Evolutionary conservation across 1,140 invertebrate genomes (phyloP).

Genomic region (Philaenus spumarius): DNA sequence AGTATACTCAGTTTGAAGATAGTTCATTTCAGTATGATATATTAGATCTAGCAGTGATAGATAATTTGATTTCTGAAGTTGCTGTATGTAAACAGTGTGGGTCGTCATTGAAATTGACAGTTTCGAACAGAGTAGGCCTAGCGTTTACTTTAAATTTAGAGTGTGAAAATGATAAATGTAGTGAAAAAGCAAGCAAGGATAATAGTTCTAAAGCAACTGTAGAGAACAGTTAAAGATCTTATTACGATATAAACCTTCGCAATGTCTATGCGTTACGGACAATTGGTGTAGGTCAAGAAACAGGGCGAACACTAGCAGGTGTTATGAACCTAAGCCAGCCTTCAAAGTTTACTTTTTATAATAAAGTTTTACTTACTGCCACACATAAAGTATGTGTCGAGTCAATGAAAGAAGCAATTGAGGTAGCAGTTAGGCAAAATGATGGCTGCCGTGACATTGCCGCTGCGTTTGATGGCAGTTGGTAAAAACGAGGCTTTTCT

Average conservation of each 20-base stretch:
- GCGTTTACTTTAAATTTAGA: not conserved
- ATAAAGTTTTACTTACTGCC: constrained; percentile 44
- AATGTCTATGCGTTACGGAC: not conserved
- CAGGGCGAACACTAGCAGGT: not conserved
- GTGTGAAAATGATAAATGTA: not conserved
- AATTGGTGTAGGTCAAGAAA: not conserved
- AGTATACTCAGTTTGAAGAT: not conserved
- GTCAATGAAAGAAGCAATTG: constrained; percentile 37
- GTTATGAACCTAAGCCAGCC: not conserved
- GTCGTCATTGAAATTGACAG: not conserved
- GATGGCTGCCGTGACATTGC: not conserved
- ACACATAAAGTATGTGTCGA: constrained; percentile 57
- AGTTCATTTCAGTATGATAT: constrained; percentile 10
- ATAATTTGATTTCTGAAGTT: not conserved
- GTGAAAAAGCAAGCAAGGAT: not conserved
- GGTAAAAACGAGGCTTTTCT: not conserved
- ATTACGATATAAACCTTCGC: not conserved
- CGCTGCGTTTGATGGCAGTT: constrained; percentile 2
- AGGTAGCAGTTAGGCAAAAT: too few relatives aligned
- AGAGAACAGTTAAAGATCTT: not conserved
- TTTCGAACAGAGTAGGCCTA: not conserved
- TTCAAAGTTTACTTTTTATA: not conserved
- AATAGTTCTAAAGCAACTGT: not conserved
- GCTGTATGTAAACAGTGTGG: constrained; percentile 8
- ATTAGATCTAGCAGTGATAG: too few relatives aligned